phyloP scores from a whole-genome alignment of 2,888 invertebrate species.

The Caenorhabditis becei region DNA sequence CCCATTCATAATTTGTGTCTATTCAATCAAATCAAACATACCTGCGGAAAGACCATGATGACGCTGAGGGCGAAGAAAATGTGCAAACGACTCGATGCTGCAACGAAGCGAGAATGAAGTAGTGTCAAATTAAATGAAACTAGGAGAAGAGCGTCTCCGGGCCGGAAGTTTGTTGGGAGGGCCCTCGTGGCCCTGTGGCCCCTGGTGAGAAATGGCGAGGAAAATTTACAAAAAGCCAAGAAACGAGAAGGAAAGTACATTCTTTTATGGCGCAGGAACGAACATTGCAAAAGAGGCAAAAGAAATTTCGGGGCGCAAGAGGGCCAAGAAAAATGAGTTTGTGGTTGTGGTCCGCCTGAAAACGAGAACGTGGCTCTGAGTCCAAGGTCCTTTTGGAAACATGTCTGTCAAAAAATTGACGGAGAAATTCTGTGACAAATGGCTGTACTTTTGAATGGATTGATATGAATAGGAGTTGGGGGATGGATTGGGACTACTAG shows the following conservation, averaged over 20 bases:
- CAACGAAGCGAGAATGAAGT: conserved; percentile 14
- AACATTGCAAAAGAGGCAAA: conserved; percentile 38
- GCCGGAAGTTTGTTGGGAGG: conserved; percentile 36
- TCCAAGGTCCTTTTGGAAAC: neutral
- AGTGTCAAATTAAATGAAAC: conserved; percentile 46
- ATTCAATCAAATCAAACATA: neutral
- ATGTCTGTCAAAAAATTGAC: neutral
- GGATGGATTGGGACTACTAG: no score
- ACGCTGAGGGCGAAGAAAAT: neutral
- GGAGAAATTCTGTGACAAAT: neutral
- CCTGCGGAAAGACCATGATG: conserved; percentile 58
- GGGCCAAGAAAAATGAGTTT: conserved; percentile 41
- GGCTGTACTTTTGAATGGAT: neutral
- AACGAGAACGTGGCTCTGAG: conserved; percentile 1
- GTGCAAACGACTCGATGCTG: conserved; percentile 24
- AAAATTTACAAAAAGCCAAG: conserved; percentile 43
- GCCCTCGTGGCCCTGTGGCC: conserved; percentile 29
- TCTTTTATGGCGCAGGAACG: conserved; percentile 33
- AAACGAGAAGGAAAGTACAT: conserved; percentile 40
- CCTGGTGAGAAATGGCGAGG: conserved; percentile 33
- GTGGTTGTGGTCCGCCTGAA: neutral
- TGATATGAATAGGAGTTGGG: neutral
- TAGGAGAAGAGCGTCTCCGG: conserved; percentile 24
- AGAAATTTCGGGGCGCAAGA: conserved; percentile 4
- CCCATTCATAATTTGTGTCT: no score